Evolutionary conservation across 2,797 vertebrate genomes (phyloP).

Genomic region (Agapornis canus): DNA sequence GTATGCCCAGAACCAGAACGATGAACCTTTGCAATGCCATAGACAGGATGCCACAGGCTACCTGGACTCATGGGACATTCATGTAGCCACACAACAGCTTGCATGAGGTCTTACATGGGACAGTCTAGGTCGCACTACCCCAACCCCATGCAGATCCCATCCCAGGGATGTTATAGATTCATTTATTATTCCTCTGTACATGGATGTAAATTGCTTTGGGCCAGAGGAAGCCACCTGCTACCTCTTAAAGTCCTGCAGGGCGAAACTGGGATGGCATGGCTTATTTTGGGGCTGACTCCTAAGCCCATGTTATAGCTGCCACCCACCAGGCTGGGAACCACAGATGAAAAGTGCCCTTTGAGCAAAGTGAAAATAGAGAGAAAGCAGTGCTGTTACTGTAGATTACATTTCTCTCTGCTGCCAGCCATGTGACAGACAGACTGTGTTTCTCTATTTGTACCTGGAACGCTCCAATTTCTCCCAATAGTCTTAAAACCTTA

Average conservation of each 20-base stretch:
- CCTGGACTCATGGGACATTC: neutral
- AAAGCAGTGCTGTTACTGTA: constrained; percentile 34
- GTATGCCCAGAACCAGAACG: neutral
- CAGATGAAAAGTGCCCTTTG: constrained; percentile 31
- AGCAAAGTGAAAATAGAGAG: constrained; percentile 53
- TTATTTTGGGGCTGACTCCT: neutral
- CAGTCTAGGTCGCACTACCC: rapidly evolving
- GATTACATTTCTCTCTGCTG: constrained; percentile 63
- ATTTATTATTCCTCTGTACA: neutral
- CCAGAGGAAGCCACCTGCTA: neutral
- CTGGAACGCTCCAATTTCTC: constrained; percentile 60
- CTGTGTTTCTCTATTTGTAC: constrained; percentile 63
- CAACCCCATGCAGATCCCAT: neutral
- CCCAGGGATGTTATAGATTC: neutral
- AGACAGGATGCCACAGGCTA: neutral
- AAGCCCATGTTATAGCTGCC: neutral
- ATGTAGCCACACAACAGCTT: too few relatives aligned
- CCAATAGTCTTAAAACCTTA: constrained; percentile 49
- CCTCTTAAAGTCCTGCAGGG: neutral
- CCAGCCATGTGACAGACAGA: constrained; percentile 67
- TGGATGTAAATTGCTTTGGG: neutral
- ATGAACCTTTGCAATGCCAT: neutral
- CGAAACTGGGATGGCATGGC: neutral
- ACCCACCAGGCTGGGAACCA: neutral
- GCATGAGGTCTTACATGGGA: neutral